These are phyloP conservation scores for Ferrisia virgata DNA, from an alignment of 2,888 invertebrate species.

Conservation along the genomic window DNA sequence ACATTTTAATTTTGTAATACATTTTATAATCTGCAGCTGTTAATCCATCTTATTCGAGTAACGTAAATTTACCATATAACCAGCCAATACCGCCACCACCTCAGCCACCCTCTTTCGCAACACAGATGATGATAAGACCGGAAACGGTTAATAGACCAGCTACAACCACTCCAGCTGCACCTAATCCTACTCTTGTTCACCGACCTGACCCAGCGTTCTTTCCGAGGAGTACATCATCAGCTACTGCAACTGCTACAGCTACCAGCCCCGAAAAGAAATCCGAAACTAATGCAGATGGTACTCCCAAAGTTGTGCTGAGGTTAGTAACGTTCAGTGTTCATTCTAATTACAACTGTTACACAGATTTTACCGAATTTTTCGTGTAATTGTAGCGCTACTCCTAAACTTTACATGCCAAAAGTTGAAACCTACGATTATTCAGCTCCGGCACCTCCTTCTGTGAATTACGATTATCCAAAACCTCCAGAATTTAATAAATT, in stretches of 20 bases:
- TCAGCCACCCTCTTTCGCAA: conserved; percentile 1
- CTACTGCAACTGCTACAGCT: not conserved
- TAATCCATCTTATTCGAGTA: not conserved
- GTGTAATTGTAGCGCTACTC: conserved; percentile 53
- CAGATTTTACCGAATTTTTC: not conserved
- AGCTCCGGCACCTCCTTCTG: not conserved
- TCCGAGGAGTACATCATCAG: not conserved
- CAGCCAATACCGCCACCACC: conserved; percentile 34
- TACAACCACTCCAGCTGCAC: not conserved
- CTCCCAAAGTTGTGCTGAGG: conserved; percentile 36
- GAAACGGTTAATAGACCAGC: conserved; percentile 8
- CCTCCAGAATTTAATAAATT: not conserved
- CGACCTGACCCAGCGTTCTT: not conserved
- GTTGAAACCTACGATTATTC: conserved; percentile 53
- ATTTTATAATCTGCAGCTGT: not conserved
- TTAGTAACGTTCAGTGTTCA: not conserved
- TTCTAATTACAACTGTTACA: not conserved
- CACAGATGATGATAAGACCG: conserved; percentile 33
- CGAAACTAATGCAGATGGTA: not conserved
- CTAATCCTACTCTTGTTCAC: not conserved
- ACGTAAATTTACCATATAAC: not conserved
- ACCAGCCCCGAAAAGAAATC: conserved; percentile 34
- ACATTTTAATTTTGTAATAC: not conserved
- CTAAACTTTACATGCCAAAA: conserved; percentile 55
- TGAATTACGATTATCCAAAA: not conserved